Conservation (phyloP, 2,113 vertebrate species). For the Craseonycteris thonglongyai region DNA sequence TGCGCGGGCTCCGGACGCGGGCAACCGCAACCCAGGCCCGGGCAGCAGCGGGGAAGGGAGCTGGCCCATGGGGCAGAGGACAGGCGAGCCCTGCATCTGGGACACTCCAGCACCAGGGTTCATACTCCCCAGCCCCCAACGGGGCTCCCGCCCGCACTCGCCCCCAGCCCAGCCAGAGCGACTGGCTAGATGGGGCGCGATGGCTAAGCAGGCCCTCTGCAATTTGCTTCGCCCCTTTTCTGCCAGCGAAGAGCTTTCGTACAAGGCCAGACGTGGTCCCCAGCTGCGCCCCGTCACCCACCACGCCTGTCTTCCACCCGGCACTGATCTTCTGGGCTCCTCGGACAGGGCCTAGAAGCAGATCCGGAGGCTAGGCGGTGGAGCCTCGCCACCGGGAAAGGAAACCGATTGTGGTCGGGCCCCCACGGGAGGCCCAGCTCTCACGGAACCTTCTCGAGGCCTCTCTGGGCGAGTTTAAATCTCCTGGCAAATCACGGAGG, state of each 20-base stretch:
- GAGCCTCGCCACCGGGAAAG: neutral
- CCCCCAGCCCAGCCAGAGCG: neutral
- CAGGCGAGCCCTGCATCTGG: rapidly evolving
- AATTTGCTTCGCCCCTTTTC: neutral
- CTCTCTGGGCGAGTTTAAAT: neutral
- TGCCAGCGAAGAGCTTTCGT: neutral
- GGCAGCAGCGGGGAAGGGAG: neutral
- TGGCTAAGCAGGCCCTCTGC: neutral
- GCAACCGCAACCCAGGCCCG: neutral
- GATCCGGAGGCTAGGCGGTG: neutral
- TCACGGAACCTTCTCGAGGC: neutral
- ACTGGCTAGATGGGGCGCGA: neutral
- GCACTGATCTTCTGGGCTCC: neutral
- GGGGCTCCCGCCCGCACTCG: neutral
- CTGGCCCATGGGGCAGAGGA: neutral
- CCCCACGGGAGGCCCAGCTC: neutral
- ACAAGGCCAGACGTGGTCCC: neutral
- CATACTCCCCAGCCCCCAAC: neutral
- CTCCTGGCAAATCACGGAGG: neutral
- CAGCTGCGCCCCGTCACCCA: neutral
- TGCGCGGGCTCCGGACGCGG: rapidly evolving
- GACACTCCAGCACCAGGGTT: neutral
- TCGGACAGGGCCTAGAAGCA: neutral
- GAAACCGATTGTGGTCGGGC: neutral
- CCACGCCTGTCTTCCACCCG: neutral